Percentiles rank a stretch among this genome's conserved stretches.
phyloP scores from a whole-genome alignment of 2,113 vertebrate genomes.

The Callaeas wilsoni region DNA sequence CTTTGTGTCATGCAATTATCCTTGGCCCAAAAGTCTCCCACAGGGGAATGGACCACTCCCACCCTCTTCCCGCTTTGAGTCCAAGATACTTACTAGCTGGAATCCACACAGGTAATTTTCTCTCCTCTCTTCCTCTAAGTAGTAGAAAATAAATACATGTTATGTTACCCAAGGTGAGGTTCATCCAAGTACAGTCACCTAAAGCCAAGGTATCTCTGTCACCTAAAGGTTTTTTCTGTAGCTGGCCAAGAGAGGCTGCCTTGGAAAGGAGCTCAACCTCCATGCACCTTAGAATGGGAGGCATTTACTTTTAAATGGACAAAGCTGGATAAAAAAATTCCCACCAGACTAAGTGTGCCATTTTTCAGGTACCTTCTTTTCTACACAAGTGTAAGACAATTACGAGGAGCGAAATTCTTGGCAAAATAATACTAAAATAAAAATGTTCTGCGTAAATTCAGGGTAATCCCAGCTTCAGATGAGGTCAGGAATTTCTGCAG shows the following conservation, averaged over 20 bases:
- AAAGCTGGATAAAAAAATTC: neutral
- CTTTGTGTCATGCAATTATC: neutral
- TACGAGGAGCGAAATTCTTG: neutral
- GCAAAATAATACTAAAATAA: neutral
- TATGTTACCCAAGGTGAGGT: neutral
- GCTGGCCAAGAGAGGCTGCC: neutral
- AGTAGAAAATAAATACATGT: neutral
- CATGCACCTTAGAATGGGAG: neutral
- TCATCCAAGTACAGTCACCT: neutral
- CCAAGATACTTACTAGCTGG: neutral
- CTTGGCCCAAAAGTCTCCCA: neutral
- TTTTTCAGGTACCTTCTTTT: neutral
- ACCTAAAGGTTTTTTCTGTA: neutral
- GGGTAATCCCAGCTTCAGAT: neutral
- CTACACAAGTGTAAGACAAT: neutral
- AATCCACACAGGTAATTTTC: neutral
- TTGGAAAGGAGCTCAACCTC: neutral
- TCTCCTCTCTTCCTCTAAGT: neutral
- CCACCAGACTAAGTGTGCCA: neutral
- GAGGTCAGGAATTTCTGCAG: neutral
- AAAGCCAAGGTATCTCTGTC: neutral
- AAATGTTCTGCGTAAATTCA: neutral
- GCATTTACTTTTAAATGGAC: neutral
- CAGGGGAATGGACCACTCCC: neutral
- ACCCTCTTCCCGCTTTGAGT: neutral